Conservation (phyloP, 2,888 invertebrate genomes). For the Drosophila histrio region DNA sequence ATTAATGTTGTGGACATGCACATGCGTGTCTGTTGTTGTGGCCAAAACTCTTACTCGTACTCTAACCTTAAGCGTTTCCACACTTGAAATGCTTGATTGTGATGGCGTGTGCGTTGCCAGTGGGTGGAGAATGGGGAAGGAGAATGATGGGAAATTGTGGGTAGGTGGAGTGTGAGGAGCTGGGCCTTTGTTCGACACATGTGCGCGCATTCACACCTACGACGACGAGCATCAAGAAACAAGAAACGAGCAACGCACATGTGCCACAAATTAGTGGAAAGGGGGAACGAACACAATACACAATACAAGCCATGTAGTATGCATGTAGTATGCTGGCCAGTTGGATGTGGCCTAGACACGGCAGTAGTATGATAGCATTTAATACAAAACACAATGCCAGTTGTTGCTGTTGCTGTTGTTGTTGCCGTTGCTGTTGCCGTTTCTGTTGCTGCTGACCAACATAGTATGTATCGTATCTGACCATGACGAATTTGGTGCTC, state of each 20-base stretch:
- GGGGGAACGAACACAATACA: constrained; percentile 7
- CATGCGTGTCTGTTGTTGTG: constrained; percentile 51
- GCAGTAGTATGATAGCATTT: constrained; percentile 66
- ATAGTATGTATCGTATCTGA: no score
- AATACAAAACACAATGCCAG: constrained; percentile 67
- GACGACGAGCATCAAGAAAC: constrained; percentile 60
- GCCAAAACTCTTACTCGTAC: neutral
- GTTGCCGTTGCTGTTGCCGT: constrained; percentile 23
- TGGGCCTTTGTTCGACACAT: constrained; percentile 71
- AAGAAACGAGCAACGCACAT: constrained; percentile 54
- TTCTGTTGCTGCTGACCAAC: constrained; percentile 41
- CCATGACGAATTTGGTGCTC: constrained; percentile 70
- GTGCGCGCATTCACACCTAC: constrained; percentile 79
- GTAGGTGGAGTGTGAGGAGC: constrained; percentile 10
- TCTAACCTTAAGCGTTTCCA: constrained; percentile 34
- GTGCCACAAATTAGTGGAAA: neutral
- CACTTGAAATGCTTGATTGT: constrained; percentile 32
- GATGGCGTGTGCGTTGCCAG: constrained; percentile 7
- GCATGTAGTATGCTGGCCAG: constrained; percentile 22
- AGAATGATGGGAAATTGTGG: neutral
- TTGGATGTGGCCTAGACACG: constrained; percentile 51
- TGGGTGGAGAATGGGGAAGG: neutral
- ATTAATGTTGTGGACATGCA: constrained; percentile 71
- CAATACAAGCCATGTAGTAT: constrained; percentile 26
- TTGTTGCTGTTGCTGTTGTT: constrained; percentile 15